Evolutionary conservation across 2,113 vertebrate genomes (phyloP).

Genomic region (Callionymus lyra): DNA sequence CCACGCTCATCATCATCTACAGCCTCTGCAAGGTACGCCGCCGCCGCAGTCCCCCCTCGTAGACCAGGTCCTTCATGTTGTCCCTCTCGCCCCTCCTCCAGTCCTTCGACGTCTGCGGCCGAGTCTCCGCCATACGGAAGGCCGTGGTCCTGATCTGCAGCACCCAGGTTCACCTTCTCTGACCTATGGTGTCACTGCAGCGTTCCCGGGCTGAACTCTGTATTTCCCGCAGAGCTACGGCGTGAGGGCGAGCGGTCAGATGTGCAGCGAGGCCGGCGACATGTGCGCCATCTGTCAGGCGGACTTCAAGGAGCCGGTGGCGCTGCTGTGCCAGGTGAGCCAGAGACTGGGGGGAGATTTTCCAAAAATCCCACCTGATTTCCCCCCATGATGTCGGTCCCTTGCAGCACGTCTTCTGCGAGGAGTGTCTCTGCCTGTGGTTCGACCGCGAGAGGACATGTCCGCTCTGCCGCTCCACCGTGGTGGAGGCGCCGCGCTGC

Average conservation of each 20-base stretch:
- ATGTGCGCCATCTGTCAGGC: constrained; percentile 94
- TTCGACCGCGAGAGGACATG: constrained; percentile 91
- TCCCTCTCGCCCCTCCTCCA: constrained; percentile 36
- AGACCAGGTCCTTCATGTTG: background rate
- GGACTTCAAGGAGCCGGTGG: constrained; percentile 86
- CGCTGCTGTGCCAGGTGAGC: constrained; percentile 89
- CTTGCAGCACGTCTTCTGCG: constrained; percentile 89
- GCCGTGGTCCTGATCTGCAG: constrained; percentile 81
- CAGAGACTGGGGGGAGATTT: background rate
- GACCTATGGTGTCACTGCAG: background rate
- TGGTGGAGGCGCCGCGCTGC: constrained; percentile 81
- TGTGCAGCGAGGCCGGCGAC: constrained; percentile 88
- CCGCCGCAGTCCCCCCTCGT: background rate
- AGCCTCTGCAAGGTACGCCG: constrained; percentile 85
- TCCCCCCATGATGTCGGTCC: too few relatives aligned
- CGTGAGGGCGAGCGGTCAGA: constrained; percentile 84
- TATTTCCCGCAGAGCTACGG: constrained; percentile 75
- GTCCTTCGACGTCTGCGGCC: constrained; percentile 92
- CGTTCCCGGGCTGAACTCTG: background rate
- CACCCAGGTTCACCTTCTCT: constrained; percentile 71
- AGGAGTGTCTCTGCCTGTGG: constrained; percentile 94
- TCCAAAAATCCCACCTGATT: background rate
- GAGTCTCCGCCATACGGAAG: constrained; percentile 81
- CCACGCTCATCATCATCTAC: constrained; percentile 86
- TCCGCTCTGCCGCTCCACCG: constrained; percentile 83